Conservation (phyloP, 1,140 invertebrate species). For the Atta cephalotes region DNA sequence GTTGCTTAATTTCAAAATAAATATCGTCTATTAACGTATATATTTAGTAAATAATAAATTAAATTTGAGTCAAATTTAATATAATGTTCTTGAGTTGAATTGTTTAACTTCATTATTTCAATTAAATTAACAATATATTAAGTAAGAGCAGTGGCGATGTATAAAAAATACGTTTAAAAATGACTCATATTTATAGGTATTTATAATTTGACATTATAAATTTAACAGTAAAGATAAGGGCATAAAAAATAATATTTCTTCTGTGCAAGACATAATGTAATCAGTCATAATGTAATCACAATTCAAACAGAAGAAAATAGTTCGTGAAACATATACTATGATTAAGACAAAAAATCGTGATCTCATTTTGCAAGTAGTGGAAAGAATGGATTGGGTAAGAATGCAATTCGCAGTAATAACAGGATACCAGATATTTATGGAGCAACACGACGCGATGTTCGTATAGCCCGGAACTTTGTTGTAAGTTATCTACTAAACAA, state of each 20-base stretch:
- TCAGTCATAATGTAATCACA: not conserved
- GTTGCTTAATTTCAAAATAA: no score
- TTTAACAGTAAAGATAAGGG: not conserved
- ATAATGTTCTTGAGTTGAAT: no score
- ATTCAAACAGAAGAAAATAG: not conserved
- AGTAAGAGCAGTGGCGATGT: no score
- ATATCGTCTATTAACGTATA: no score
- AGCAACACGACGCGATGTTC: not conserved
- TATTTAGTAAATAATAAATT: no score
- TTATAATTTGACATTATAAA: no score
- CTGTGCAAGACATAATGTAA: not conserved
- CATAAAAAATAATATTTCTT: not conserved
- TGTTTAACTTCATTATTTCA: no score
- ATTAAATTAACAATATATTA: no score
- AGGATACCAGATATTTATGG: conserved; percentile 1
- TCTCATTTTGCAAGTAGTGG: not conserved
- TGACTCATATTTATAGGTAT: no score
- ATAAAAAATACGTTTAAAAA: no score
- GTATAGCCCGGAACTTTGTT: not conserved
- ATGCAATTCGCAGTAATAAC: conserved; percentile 12
- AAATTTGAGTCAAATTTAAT: no score
- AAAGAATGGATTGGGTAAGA: not conserved
- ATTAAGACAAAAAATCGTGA: not conserved
- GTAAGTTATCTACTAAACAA: conserved; percentile 25
- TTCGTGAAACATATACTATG: not conserved